Percentiles rank a stretch among this genome's conserved stretches.
Conservation (phyloP, 2,888 invertebrate genomes). For the Mylabris sibirica region DNA sequence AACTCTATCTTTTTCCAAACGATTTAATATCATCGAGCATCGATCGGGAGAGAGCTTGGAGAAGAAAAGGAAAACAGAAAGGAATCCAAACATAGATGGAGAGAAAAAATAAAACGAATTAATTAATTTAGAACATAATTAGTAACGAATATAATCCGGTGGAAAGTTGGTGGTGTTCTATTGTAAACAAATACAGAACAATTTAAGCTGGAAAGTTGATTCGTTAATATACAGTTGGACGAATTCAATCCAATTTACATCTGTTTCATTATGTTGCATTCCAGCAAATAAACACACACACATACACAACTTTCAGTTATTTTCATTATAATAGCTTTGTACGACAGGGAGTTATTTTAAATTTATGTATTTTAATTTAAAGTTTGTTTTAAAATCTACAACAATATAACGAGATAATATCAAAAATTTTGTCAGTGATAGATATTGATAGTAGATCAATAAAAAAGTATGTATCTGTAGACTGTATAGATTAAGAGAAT, state of each 20-base stretch:
- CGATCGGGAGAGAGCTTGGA: background rate
- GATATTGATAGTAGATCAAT: background rate
- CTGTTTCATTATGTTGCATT: background rate
- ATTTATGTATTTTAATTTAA: background rate
- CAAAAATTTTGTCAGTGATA: background rate
- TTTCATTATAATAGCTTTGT: background rate
- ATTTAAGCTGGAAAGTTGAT: background rate
- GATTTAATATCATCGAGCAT: background rate
- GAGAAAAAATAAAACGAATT: too few species aligned
- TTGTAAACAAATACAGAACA: background rate
- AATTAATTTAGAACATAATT: background rate
- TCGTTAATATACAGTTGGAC: background rate
- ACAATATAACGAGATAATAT: background rate
- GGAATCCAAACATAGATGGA: too few species aligned
- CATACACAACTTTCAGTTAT: background rate
- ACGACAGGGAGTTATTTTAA: background rate
- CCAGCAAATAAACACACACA: background rate
- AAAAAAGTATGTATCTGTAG: background rate
- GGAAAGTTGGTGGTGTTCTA: background rate
- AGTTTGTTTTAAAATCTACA: background rate
- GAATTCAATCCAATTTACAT: background rate
- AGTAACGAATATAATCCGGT: too few species aligned
- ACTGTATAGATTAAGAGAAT: background rate
- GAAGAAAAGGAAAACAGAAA: too few species aligned
- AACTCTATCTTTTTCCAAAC: background rate